phyloP scores from a whole-genome alignment of 2,888 invertebrate genomes.

The Dryococelus australis region DNA sequence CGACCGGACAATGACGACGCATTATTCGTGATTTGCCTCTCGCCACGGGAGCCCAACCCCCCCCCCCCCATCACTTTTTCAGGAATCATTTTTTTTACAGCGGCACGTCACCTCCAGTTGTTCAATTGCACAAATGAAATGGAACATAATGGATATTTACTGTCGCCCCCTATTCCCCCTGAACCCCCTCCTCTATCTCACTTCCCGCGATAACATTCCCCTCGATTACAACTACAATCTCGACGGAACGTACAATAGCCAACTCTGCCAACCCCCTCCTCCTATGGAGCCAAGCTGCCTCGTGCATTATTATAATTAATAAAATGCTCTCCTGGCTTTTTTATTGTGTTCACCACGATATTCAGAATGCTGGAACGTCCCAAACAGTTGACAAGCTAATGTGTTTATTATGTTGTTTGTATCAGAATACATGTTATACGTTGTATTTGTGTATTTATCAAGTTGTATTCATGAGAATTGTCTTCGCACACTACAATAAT shows the following conservation, averaged over 20 bases:
- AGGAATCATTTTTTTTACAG: not conserved
- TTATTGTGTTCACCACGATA: too few species aligned
- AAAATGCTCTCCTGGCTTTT: not conserved
- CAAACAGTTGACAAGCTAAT: too few species aligned
- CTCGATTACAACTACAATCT: not conserved
- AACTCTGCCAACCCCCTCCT: not conserved
- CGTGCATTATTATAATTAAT: not conserved
- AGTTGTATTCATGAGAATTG: too few species aligned
- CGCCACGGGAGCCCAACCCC: not conserved
- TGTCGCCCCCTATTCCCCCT: not conserved
- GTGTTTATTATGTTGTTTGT: too few species aligned
- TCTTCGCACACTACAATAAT: too few species aligned
- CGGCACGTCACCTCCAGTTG: not conserved
- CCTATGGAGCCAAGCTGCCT: not conserved
- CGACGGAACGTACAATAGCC: not conserved
- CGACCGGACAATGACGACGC: not conserved
- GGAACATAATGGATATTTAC: conserved; percentile 9
- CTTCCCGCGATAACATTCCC: not conserved
- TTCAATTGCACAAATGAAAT: conserved; percentile 5
- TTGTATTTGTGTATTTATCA: too few species aligned
- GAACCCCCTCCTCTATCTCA: not conserved
- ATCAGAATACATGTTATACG: too few species aligned
- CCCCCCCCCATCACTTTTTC: not conserved
- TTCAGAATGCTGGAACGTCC: too few species aligned
- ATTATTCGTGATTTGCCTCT: conserved; percentile 10